phyloP scores from a whole-genome alignment of 2,888 invertebrate genomes.

The Caenorhabditis doughertyi region DNA sequence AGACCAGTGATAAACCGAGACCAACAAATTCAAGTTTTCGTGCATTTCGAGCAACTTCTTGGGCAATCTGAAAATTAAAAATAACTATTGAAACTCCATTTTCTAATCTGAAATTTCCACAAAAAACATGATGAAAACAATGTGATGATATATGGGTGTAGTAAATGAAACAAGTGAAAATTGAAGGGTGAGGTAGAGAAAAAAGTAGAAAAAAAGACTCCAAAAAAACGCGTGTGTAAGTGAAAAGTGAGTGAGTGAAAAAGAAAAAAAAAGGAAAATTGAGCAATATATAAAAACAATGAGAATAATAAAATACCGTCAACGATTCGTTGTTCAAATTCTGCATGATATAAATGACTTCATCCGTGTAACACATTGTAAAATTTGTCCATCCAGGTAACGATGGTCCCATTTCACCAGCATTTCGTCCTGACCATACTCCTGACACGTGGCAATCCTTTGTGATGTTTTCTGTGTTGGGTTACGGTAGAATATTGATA shows the following conservation, averaged over 20 bases:
- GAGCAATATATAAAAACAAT: neutral
- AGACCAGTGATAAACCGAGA: constrained; percentile 89
- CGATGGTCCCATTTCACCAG: constrained; percentile 69
- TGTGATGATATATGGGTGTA: constrained; percentile 31
- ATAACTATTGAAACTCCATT: neutral
- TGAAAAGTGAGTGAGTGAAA: constrained; percentile 36
- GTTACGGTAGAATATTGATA: constrained; percentile 15
- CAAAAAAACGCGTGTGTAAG: constrained; percentile 15
- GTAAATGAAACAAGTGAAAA: constrained; percentile 1
- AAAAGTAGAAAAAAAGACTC: neutral
- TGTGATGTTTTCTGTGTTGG: constrained; percentile 73
- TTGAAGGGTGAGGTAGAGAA: neutral
- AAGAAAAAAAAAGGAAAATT: constrained; percentile 11
- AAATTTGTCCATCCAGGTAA: constrained; percentile 83
- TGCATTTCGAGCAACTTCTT: constrained; percentile 90
- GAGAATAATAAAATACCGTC: constrained; percentile 64
- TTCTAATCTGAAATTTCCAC: neutral
- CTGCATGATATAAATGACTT: constrained; percentile 80
- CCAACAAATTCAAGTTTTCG: constrained; percentile 90
- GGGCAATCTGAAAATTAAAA: constrained; percentile 87
- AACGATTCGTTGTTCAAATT: constrained; percentile 81
- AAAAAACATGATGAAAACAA: constrained; percentile 12
- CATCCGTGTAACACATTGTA: constrained; percentile 80
- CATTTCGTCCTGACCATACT: constrained; percentile 77
- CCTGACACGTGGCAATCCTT: constrained; percentile 81